Evolutionary conservation across 2,888 invertebrate species (phyloP).

Genomic region (Andrena haemorrhoa): DNA sequence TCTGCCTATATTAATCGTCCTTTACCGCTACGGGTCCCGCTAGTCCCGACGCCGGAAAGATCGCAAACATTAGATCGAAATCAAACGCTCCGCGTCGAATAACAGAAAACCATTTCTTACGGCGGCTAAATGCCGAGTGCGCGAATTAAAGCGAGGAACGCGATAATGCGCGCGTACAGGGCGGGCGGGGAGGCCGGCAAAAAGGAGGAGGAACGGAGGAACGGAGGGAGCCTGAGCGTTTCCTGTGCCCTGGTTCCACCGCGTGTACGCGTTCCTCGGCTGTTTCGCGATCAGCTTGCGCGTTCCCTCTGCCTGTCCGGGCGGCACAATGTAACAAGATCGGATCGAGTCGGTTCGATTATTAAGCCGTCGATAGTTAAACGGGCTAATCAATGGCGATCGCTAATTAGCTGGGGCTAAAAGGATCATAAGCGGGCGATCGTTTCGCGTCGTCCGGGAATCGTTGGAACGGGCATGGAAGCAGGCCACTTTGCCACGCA

Average conservation of each 20-base stretch:
- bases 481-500: slow-evolving; percentile 65
- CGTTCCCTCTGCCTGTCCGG: no score
- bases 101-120: slow-evolving; percentile 51
- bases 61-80: slow-evolving; percentile 44
- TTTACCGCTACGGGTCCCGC: slow-evolving; percentile 62
- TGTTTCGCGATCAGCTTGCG: slow-evolving; percentile 10
- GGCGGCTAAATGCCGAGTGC: slow-evolving; percentile 38
- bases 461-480: slow-evolving; percentile 35
- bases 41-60: slow-evolving; percentile 45
- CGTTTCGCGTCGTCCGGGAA: slow-evolving; percentile 8
- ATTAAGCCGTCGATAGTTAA: slow-evolving; percentile 23
- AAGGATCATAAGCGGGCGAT: slow-evolving; percentile 18
- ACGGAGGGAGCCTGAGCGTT: slow-evolving; percentile 4
- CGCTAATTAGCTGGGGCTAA: slow-evolving; percentile 48
- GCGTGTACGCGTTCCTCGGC: slow-evolving; percentile 15
- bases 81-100: slow-evolving; percentile 42
- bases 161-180: slow-evolving; percentile 21
- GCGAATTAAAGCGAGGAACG: slow-evolving; percentile 43
- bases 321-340: background rate
- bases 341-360: slow-evolving; percentile 10
- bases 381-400: slow-evolving; percentile 32
- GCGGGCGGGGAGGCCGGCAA: background rate
- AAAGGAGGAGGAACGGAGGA: background rate
- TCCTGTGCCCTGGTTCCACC: slow-evolving; percentile 25
- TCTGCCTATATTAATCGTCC: slow-evolving; percentile 53